Base-by-base conservation (phyloP, 2,797 vertebrate species). In the Selene dorsalis region DNA sequence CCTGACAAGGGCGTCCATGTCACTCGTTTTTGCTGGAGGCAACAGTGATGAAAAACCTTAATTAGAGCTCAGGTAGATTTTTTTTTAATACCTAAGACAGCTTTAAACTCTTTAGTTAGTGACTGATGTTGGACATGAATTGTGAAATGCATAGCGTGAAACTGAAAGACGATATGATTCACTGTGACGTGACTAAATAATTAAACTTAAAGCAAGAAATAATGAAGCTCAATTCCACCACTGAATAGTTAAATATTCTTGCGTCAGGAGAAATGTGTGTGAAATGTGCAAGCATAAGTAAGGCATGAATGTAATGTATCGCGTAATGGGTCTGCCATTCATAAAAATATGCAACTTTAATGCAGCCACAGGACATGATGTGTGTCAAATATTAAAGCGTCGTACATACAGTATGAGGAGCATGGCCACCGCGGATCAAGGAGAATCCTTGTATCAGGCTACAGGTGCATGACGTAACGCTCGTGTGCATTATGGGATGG, bases 11-110 rank as follows among this genome's bases (percentile, higher is more conserved):
- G 17, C 9, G 4, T 69, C 41, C 2, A 1, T 66, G 77, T 66
- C 59, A 22, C 62, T 68, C 6, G 39, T 52, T 30, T 82, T 78
- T 58, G 39, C 63, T 67, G 30, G 17, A 67, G 75, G 32, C 8
- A 0, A 5, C 43, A 53, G n/a, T 50, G 39, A 69, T 35, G 18
- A 55, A 69, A 75, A 39, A 8, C 13, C 57, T 61, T 73, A 64
- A 52, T 72, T 58, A 48, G 24, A 59, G 24, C 38, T 50, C 12
- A 64, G 70, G 58, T 47, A 3, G 39, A 26, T 65, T 28, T 55
- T 48, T 43, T 62, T 32, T 45, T n/a, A 14, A 14, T 18, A 35
- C 17, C 14, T 57, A 18, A 30, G 22, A 22, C 56, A 63, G 60
- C 18, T 9, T 56, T 60, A 12, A 55, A 62, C 30, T 68, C 28